These are phyloP conservation scores for Artibeus lituratus DNA, from an alignment of 2,797 vertebrate species.

Conservation along the genomic window DNA sequence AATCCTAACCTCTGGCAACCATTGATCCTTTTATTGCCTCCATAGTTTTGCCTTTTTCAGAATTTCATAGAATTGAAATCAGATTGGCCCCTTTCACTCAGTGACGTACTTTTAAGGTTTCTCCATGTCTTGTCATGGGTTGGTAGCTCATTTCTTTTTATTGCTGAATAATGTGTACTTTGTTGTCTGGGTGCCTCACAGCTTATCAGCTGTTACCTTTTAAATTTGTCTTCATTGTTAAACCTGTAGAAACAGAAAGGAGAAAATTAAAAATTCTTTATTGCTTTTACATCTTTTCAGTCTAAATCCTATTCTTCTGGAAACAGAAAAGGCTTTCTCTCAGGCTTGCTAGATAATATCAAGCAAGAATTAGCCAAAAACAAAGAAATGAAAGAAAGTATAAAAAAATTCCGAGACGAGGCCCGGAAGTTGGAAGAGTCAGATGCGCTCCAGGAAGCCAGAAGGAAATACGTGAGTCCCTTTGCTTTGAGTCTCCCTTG, in stretches of 20 bases:
- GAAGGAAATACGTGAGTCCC: conserved; percentile 93
- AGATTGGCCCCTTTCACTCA: background rate
- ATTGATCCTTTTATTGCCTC: background rate
- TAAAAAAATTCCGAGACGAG: conserved; percentile 95
- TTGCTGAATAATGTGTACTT: background rate
- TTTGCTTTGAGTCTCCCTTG: rapidly evolving
- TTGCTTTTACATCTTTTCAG: conserved; percentile 64
- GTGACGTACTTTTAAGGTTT: background rate
- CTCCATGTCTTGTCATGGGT: background rate
- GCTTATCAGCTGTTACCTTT: background rate
- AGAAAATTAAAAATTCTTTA: background rate
- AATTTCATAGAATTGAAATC: background rate
- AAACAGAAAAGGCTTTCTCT: conserved; percentile 92
- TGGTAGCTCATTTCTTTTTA: background rate
- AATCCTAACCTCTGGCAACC: background rate
- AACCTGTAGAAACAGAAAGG: background rate
- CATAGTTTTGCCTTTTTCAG: background rate
- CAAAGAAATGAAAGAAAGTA: conserved; percentile 98
- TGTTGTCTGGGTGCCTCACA: background rate
- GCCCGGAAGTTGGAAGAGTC: conserved; percentile 96
- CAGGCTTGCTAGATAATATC: conserved; percentile 92
- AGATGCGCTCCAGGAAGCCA: conserved; percentile 91
- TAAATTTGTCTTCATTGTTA: background rate
- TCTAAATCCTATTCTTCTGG: conserved; percentile 82
- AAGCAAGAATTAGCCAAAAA: conserved; percentile 95